phyloP scores from a whole-genome alignment of 2,797 vertebrate genomes.

The Malacoraja senta region DNA sequence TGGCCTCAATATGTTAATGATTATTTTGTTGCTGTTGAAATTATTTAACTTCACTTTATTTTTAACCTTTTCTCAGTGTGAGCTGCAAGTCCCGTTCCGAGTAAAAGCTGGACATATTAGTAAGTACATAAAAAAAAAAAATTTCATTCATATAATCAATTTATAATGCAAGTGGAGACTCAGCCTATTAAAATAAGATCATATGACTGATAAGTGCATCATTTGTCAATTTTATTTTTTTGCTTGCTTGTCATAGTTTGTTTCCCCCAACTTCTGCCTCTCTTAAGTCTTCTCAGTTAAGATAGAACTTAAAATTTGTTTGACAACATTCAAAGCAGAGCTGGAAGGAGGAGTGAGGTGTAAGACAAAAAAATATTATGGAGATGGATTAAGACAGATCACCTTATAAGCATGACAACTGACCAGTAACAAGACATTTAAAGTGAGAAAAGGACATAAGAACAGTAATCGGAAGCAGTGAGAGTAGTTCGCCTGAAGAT shows the following conservation, averaged over 20 bases:
- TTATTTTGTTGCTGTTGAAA: neutral
- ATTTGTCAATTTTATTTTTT: neutral
- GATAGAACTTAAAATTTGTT: neutral
- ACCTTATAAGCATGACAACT: too few species aligned
- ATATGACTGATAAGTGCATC: neutral
- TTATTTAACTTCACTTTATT: slow-evolving; percentile 38
- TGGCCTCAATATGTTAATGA: too few species aligned
- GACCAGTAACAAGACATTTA: too few species aligned
- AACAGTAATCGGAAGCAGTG: too few species aligned
- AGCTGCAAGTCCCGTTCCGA: slow-evolving; percentile 94
- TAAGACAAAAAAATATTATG: too few species aligned
- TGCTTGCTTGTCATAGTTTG: neutral
- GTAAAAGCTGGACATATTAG: slow-evolving; percentile 91
- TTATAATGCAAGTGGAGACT: neutral
- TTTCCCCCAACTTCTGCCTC: too few species aligned
- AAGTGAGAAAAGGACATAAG: too few species aligned
- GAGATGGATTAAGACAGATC: too few species aligned
- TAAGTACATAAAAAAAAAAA: slow-evolving; percentile 62
- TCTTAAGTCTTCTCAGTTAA: neutral
- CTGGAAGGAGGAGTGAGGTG: too few species aligned
- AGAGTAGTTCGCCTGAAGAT: too few species aligned
- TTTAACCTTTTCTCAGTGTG: slow-evolving; percentile 66
- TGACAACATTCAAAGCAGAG: too few species aligned
- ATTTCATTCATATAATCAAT: neutral
- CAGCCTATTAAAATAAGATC: neutral